Base-by-base conservation (phyloP, 2,888 invertebrate species). In the Melanotus villosus region DNA sequence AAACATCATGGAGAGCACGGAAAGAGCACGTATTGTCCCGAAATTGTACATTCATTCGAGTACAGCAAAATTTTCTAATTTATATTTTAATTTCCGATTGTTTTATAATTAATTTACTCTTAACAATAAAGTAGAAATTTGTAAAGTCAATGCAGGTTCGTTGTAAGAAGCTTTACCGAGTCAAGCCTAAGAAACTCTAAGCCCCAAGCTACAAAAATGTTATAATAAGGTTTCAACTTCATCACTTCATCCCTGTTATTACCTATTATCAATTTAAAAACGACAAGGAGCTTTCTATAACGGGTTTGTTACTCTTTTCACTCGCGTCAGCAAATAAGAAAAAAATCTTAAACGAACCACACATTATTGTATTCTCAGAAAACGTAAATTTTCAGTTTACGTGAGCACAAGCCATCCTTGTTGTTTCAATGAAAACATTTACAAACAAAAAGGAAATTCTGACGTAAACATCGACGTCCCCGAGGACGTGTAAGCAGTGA, bases 231-330 rank as follows among this genome's bases (percentile, higher is more conserved):
- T 16, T 41, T 41, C 18, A 41, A 6, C 41, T 14, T 16, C 18
- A 41, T 41, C 41, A 6, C 41, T 14, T 16, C 18, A 41, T 41
- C 41, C 18, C 41, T 7, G 41, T 41, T 41, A 41, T 41, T 41
- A 21, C 45, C 2, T n/a, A 45, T 45, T 45, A 45, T 47, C 23
- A 47, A 47, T 47, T 47, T 47, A 47, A 26, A 43, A 54, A 12
- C 14, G 30, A 34, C 19, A 32, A 32, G 23, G 10, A 32, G 54
- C 32, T 54, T 26, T 54, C 32, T 32, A 23, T 52, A 38, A 57
- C 21, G 57, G 23, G 57, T 57, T 57, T 41, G 57, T 57, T 57
- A 57, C 57, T 57, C 41, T 57, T 41, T 57, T 23, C 36, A 21
- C 19, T 32, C 21, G 57, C 41, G 57, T 57, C 57, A 26, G 41